Evolutionary conservation across 2,113 vertebrate species (phyloP).

Genomic region (Anhinga anhinga): DNA sequence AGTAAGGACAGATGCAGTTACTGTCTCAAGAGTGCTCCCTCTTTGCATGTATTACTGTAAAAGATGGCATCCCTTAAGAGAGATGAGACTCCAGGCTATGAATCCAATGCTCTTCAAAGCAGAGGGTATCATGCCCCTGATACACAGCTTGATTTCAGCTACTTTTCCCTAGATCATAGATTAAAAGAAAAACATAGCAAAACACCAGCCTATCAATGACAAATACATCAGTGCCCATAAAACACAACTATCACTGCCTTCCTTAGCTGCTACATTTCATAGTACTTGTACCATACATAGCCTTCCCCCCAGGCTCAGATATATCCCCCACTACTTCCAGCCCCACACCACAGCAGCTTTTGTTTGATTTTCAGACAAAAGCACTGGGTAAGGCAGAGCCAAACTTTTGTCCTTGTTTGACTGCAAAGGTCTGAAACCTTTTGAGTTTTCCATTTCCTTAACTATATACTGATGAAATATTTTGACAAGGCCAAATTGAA

Average conservation of each 20-base stretch:
- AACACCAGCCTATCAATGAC: neutral
- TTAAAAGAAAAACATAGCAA: neutral
- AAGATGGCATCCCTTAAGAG: neutral
- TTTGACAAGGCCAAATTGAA: neutral
- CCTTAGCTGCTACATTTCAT: neutral
- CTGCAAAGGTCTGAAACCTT: constrained; percentile 19
- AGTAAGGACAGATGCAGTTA: neutral
- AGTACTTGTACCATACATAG: fast-evolving
- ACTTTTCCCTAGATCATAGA: neutral
- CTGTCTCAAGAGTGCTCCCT: neutral
- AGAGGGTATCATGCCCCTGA: neutral
- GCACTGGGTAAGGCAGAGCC: neutral
- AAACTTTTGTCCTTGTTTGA: neutral
- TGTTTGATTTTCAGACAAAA: neutral
- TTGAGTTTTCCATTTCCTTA: constrained; percentile 32
- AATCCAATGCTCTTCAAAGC: neutral
- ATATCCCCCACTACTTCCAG: neutral
- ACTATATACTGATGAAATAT: constrained; percentile 10
- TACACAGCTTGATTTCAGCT: neutral
- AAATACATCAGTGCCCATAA: neutral
- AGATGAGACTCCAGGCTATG: neutral
- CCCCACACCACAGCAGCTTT: neutral
- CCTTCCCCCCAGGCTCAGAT: neutral
- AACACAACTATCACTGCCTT: neutral
- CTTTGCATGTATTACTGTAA: neutral